These are phyloP conservation scores for Leptinotarsa juncta DNA, from an alignment of 2,888 invertebrate genomes.

Conservation along the genomic window DNA sequence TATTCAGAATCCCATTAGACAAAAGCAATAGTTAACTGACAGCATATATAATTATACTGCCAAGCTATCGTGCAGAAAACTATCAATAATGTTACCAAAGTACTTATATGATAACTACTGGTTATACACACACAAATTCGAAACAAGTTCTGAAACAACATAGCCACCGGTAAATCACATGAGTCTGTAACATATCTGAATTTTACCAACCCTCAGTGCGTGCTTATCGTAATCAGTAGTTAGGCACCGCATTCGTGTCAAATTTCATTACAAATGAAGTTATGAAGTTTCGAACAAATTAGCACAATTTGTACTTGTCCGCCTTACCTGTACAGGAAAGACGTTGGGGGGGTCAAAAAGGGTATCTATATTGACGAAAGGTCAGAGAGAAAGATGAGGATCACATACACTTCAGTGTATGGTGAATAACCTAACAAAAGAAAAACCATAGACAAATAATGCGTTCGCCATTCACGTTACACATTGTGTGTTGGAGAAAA, in stretches of 20 bases:
- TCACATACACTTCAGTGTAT: slow-evolving; percentile 28
- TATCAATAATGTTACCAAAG: background rate
- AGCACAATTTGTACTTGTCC: slow-evolving; percentile 22
- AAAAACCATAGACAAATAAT: too few relatives aligned
- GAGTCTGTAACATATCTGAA: background rate
- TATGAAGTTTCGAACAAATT: slow-evolving; percentile 12
- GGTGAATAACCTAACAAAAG: too few relatives aligned
- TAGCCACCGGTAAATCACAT: slow-evolving; percentile 4
- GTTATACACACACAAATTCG: background rate
- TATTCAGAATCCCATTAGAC: background rate
- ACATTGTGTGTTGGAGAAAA: too few relatives aligned
- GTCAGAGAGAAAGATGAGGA: slow-evolving; percentile 44
- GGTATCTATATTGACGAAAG: slow-evolving; percentile 45
- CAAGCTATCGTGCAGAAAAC: background rate
- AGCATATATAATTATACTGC: background rate
- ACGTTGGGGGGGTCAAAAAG: slow-evolving; percentile 40
- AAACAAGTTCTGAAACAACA: background rate
- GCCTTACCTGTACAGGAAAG: slow-evolving; percentile 41
- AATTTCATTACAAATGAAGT: slow-evolving; percentile 13
- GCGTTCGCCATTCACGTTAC: too few relatives aligned
- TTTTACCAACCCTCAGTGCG: slow-evolving; percentile 11
- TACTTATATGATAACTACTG: background rate
- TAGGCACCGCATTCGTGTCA: slow-evolving; percentile 3
- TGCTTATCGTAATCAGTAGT: slow-evolving; percentile 12
- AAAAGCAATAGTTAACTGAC: background rate